Evolutionary conservation across 2,113 vertebrate species (phyloP), one percentile per base, ranked within the genome.

Genomic region (Odocoileus hemionus): DNA sequence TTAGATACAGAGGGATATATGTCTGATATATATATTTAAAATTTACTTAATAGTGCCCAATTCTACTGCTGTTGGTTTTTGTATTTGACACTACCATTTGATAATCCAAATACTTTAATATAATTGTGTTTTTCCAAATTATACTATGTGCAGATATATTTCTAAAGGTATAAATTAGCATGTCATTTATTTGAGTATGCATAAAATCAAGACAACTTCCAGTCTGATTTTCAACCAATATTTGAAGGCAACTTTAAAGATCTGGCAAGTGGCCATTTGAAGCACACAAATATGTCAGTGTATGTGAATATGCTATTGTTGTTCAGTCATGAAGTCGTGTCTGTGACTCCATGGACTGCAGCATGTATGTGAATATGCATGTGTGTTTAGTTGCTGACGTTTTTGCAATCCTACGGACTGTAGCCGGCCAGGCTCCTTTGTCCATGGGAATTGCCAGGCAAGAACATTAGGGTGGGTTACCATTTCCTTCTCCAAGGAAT

Each of bases 11-110:
- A 76, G 58, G 33, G 74, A 67, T 39, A 82, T 67, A 12, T n/a
- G 45, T 94, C 86, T 94, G 64, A 97, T 87, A 39, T 90, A 50
- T 55, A 93, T 11, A 94, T 90, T 94, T 94, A 92, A 39, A 95
- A 88, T 92, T 60, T 80, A 92, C n/a, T 79, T 85, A 90, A 92
- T 25, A 88, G 87, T 85, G 39, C 95, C 94, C 67, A 95, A 54
- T 17, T 92, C 36, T 85, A 58, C 33, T 89, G 64, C 70, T 80
- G 2, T 92, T 39, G 45, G 11, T 16, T 84, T 96, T 95, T 96
- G 25, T 43, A 96, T 90, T 84, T 94, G 80, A 95, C 76, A 76
- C n/a, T 87, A 85, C 83, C 23, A 92, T 84, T 86, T 92, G 84
- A 78, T 74, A 79, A 92, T 94, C 28, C 60, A 89, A 95, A 95